Percentiles rank a stretch among this genome's conserved stretches.
phyloP scores from a whole-genome alignment of 2,797 vertebrate species.

The Liasis olivaceus region DNA sequence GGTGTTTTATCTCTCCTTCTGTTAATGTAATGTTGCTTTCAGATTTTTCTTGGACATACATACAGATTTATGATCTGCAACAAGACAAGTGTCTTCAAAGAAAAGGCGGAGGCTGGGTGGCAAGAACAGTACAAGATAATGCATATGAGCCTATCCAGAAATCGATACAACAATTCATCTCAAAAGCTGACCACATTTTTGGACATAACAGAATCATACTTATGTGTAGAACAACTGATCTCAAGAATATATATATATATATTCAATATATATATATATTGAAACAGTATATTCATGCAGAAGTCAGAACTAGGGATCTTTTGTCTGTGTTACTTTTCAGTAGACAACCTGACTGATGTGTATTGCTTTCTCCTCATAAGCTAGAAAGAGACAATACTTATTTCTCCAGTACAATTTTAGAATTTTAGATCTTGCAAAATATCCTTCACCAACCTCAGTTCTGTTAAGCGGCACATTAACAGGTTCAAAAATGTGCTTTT shows the following conservation, averaged over 20 bases:
- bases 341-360: neutral
- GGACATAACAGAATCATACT: neutral
- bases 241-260: neutral
- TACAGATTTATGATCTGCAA: neutral
- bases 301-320: neutral
- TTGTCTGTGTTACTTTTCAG: neutral
- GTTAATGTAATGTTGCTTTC: slow-evolving; percentile 41
- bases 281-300: neutral
- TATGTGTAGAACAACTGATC: neutral
- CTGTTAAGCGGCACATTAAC: neutral
- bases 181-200: neutral
- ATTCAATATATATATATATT: neutral
- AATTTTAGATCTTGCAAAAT: slow-evolving; percentile 30
- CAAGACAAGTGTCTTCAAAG: slow-evolving; percentile 26
- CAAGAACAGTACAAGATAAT: neutral
- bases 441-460: slow-evolving; percentile 4
- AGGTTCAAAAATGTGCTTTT: slow-evolving; percentile 24
- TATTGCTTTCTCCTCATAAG: slow-evolving; percentile 6
- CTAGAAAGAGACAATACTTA: neutral
- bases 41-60: slow-evolving; percentile 39
- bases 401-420: slow-evolving; percentile 23
- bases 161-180: slow-evolving; percentile 13
- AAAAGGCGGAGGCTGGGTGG: neutral
- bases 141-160: neutral
- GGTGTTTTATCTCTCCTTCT: slow-evolving; percentile 39